These are phyloP conservation scores for Micronycteris hirsuta DNA, from an alignment of 2,113 vertebrate species.

Conservation along the genomic window DNA sequence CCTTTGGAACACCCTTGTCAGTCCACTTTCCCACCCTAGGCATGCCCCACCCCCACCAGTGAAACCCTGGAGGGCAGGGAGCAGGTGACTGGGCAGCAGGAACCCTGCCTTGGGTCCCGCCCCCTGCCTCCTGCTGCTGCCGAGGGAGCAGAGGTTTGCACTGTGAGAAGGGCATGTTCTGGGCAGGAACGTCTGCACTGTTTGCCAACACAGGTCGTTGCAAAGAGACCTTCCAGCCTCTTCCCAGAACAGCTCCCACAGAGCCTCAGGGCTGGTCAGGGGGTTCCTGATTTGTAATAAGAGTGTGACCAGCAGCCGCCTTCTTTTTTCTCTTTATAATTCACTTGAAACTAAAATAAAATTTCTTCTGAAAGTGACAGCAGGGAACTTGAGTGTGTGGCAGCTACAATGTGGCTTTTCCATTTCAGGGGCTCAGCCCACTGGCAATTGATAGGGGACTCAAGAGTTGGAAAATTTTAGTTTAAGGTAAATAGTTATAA, in stretches of 20 bases:
- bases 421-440: neutral
- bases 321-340: neutral
- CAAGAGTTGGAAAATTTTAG: too few species aligned
- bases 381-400: neutral
- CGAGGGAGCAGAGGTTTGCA: neutral
- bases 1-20: neutral
- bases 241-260: neutral
- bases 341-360: neutral
- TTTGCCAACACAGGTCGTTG: neutral
- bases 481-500: too few species aligned
- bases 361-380: neutral
- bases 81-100: neutral
- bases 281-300: neutral
- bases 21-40: neutral
- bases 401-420: neutral
- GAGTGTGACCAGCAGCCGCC: too few species aligned
- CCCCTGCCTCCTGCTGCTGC: neutral
- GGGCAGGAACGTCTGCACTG: neutral
- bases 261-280: neutral
- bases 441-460: neutral
- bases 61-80: neutral
- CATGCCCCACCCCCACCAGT: neutral
- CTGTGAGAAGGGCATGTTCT: neutral
- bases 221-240: neutral
- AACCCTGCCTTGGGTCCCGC: neutral